These are phyloP conservation scores for Macrotrachela quadricornifera DNA, from an alignment of 1,140 invertebrate species.

Conservation along the genomic window DNA sequence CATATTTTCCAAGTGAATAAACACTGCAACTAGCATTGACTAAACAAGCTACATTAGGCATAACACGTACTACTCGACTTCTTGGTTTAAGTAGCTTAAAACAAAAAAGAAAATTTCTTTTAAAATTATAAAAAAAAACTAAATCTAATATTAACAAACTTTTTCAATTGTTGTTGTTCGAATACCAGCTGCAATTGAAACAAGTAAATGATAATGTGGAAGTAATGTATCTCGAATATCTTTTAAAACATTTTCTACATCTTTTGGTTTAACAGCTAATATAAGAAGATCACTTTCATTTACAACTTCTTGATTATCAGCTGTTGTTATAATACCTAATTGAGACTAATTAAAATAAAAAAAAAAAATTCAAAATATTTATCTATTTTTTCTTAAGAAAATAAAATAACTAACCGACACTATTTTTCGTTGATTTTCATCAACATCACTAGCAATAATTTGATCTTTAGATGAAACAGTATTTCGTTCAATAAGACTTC, in stretches of 20 bases:
- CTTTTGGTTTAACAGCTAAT: conserved; percentile 68
- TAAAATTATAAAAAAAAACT: neutral
- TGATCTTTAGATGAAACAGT: conserved; percentile 11
- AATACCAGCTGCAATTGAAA: conserved; percentile 80
- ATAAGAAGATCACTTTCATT: conserved; percentile 58
- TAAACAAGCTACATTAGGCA: conserved; percentile 79
- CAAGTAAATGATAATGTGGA: conserved; percentile 42
- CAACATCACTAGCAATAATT: no score
- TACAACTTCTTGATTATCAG: conserved; percentile 50
- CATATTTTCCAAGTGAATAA: conserved; percentile 40
- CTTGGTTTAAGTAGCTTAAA: conserved; percentile 36
- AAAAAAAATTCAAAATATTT: no score
- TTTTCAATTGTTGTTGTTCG: conserved; percentile 54
- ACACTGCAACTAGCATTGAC: conserved; percentile 66
- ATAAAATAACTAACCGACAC: no score
- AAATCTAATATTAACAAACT: conserved; percentile 6
- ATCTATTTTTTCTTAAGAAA: no score
- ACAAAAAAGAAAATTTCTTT: neutral
- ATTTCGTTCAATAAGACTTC: conserved; percentile 49
- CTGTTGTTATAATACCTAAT: conserved; percentile 52
- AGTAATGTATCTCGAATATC: conserved; percentile 45
- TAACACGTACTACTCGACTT: conserved; percentile 57
- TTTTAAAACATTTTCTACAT: conserved; percentile 50
- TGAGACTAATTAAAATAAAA: conserved; percentile 23
- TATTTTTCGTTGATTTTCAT: no score